Evolutionary conservation across 35 echinoderm and acorn worm genomes (phyloP).

Genomic region (Heliocidaris tuberculata): DNA sequence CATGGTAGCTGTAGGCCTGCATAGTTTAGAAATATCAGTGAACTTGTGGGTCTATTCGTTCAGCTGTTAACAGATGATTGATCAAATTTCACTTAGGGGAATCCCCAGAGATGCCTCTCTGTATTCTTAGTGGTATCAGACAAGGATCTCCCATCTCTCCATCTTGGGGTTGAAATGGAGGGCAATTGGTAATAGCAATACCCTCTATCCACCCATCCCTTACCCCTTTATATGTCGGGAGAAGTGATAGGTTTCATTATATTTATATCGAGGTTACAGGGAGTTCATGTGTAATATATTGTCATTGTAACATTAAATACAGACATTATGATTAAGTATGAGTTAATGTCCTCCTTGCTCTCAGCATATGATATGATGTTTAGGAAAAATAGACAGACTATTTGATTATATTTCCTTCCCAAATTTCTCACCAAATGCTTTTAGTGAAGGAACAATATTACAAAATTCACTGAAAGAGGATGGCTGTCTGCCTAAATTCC

Average conservation of each 20-base stretch:
- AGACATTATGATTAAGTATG: too few relatives aligned
- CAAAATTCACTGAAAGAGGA: too few relatives aligned
- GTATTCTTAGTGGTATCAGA: not conserved
- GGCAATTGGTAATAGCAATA: not conserved
- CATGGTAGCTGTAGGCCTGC: too few relatives aligned
- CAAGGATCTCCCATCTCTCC: not conserved
- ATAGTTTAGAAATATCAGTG: not conserved
- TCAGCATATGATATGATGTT: not conserved
- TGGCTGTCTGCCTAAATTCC: too few relatives aligned
- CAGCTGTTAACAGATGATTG: conserved; percentile 2
- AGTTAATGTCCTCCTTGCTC: not conserved
- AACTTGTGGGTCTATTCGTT: not conserved
- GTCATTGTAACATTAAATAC: not conserved
- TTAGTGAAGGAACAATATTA: too few relatives aligned
- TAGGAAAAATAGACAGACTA: too few relatives aligned
- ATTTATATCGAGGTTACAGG: not conserved
- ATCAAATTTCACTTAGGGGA: conserved; percentile 9
- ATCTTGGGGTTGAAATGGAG: not conserved
- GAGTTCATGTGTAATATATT: conserved; percentile 1
- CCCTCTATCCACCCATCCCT: not conserved
- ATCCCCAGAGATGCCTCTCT: not conserved
- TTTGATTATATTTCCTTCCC: too few relatives aligned
- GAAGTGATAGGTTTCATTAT: not conserved
- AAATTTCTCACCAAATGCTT: too few relatives aligned
- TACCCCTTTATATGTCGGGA: not conserved